Evolutionary conservation across 2,797 vertebrate species (phyloP).

Genomic region (Spondyliosoma cantharus): DNA sequence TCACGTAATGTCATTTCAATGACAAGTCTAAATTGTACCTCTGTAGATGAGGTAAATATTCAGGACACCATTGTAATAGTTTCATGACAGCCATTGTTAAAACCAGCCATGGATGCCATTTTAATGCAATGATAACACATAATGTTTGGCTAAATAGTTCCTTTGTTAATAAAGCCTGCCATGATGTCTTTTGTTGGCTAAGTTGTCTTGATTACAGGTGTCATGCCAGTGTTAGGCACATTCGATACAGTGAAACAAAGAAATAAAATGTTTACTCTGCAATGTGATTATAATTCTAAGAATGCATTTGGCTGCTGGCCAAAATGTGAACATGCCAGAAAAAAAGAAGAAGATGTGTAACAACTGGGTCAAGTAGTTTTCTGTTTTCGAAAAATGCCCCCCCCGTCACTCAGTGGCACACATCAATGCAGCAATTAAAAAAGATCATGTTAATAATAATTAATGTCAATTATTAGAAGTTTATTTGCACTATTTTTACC

Average conservation of each 20-base stretch:
- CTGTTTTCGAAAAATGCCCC: slow-evolving; percentile 24
- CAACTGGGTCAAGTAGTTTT: slow-evolving; percentile 49
- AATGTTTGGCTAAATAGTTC: too few species aligned
- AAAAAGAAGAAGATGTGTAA: slow-evolving; percentile 26
- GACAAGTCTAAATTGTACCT: too few species aligned
- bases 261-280: slow-evolving; percentile 5
- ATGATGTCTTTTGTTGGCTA: too few species aligned
- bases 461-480: background rate
- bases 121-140: too few species aligned
- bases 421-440: slow-evolving; percentile 31
- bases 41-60: too few species aligned
- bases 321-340: slow-evolving; percentile 27
- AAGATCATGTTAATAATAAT: background rate
- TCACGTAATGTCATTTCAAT: too few species aligned
- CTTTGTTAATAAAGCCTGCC: too few species aligned
- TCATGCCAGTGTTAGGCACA: too few species aligned
- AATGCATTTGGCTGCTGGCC: slow-evolving; percentile 33
- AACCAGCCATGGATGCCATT: too few species aligned
- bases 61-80: too few species aligned
- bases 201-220: too few species aligned
- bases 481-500: background rate
- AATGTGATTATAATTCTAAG: slow-evolving; percentile 18
- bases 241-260: background rate
- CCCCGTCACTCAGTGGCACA: slow-evolving; percentile 6
- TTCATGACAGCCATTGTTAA: too few species aligned